Evolutionary conservation across 30 jellyfish, hydroid and myxozoan species (phyloP).

Genomic region (Hydractinia symbiolongicarpus): DNA sequence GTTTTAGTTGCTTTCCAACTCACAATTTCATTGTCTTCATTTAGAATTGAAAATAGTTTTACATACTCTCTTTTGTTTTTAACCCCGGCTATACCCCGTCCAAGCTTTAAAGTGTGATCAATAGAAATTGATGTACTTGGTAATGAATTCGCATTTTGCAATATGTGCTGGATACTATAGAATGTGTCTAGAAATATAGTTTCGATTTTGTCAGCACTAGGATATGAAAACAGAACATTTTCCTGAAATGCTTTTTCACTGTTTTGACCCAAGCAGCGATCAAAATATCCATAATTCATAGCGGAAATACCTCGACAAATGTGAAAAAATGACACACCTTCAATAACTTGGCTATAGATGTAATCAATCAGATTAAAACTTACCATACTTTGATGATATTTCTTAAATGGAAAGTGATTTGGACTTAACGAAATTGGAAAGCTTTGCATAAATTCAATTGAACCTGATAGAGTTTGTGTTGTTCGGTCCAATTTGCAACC

Average conservation of each 20-base stretch:
- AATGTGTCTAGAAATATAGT: constrained; percentile 6
- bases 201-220: constrained; percentile 2
- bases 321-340: not conserved
- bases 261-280: constrained; percentile 4
- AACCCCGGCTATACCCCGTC: not conserved
- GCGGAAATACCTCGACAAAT: not conserved
- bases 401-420: constrained; percentile 2
- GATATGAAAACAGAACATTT: constrained; percentile 15
- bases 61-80: constrained; percentile 1
- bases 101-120: not conserved
- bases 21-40: constrained; percentile 3
- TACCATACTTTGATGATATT: not conserved
- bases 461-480: not conserved
- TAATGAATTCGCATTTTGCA: not conserved
- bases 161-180: constrained; percentile 1
- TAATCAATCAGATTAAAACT: constrained; percentile 2
- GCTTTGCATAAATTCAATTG: not conserved
- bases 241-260: not conserved
- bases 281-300: constrained; percentile 8
- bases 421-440: constrained; percentile 14
- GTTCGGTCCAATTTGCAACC: not conserved
- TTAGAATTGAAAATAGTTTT: not conserved
- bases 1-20: constrained; percentile 11
- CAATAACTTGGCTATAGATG: not conserved
- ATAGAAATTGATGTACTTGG: not conserved